Evolutionary conservation across 2,797 vertebrate genomes (phyloP).

Genomic region (Alca torda): DNA sequence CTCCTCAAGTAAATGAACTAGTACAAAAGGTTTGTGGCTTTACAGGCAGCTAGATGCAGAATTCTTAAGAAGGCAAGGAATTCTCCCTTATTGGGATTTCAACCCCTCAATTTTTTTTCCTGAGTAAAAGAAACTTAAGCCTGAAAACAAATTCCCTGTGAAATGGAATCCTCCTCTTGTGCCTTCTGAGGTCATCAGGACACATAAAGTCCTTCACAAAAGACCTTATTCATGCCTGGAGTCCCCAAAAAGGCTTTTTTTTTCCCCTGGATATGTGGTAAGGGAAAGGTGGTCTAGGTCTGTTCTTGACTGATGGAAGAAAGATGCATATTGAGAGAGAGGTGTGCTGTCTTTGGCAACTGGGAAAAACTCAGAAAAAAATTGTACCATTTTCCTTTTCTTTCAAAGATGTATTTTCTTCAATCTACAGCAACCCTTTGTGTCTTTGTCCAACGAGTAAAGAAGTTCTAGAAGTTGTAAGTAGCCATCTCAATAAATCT

Average conservation of each 20-base stretch:
- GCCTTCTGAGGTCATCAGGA: background rate
- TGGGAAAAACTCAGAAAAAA: background rate
- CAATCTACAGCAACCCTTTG: background rate
- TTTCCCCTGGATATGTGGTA: background rate
- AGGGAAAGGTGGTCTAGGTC: background rate
- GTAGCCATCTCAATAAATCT: background rate
- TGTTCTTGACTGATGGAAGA: background rate
- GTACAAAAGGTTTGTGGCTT: background rate
- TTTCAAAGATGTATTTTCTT: background rate
- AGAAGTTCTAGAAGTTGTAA: background rate
- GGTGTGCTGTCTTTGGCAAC: background rate
- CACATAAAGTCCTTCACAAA: background rate
- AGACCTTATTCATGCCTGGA: background rate
- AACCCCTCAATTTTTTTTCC: background rate
- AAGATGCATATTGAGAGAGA: background rate
- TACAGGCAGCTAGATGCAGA: background rate
- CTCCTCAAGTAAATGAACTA: background rate
- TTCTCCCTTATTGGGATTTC: background rate
- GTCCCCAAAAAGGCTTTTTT: background rate
- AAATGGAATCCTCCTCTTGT: background rate
- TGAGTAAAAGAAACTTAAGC: background rate
- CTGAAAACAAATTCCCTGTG: background rate
- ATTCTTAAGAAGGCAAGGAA: background rate
- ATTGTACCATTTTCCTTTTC: background rate
- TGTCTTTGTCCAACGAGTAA: background rate